A percentile compares a stretch with the other conserved stretches of the same genome.
Evolutionary conservation across 2,888 invertebrate genomes (phyloP).

Genomic region (Phyto melanocephala): DNA sequence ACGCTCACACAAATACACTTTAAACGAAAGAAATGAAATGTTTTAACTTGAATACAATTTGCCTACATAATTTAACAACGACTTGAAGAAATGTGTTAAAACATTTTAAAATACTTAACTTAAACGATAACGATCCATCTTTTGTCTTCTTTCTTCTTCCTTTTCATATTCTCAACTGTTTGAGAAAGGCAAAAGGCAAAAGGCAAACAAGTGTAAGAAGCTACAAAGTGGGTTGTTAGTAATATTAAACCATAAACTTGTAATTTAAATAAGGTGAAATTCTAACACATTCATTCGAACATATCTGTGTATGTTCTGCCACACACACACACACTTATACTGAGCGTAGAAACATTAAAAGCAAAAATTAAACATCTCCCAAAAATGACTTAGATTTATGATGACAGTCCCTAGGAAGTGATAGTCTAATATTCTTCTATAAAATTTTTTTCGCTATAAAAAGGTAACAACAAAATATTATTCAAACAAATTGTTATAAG

Average conservation of each 20-base stretch:
- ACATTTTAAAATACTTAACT: constrained; percentile 70
- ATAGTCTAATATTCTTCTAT: constrained; percentile 45
- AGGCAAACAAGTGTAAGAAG: constrained; percentile 14
- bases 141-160: constrained; percentile 67
- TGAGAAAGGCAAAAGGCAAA: too few species aligned
- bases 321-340: constrained; percentile 62
- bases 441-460: not conserved
- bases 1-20: not conserved
- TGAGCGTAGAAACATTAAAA: not conserved
- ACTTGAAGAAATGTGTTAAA: constrained; percentile 50
- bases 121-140: constrained; percentile 78
- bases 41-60: constrained; percentile 4
- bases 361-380: constrained; percentile 60
- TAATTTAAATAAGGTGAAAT: constrained; percentile 22
- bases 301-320: not conserved
- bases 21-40: too few species aligned
- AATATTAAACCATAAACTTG: constrained; percentile 64
- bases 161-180: constrained; percentile 36
- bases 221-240: constrained; percentile 34
- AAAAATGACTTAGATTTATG: constrained; percentile 60
- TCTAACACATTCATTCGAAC: not conserved
- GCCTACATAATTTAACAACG: constrained; percentile 46
- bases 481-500: not conserved
- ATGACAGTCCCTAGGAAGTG: constrained; percentile 59
- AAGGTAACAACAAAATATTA: constrained; percentile 17